A percentile compares a stretch with the other conserved stretches of the same genome.
phyloP scores from a whole-genome alignment of 2,888 invertebrate species.

The Tolmerus cingulatus region DNA sequence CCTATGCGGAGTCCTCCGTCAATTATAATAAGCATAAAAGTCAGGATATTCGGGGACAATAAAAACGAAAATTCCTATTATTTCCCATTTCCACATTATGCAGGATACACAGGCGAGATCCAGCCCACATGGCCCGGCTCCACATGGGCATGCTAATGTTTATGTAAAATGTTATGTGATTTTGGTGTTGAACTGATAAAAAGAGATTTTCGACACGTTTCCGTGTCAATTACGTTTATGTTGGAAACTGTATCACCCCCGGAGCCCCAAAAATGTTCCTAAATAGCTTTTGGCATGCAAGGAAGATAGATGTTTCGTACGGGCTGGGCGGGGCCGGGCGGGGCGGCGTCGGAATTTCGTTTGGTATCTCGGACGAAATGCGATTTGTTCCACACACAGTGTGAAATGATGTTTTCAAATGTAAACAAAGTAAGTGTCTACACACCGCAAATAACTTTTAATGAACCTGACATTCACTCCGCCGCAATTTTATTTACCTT shows the following conservation, averaged over 20 bases:
- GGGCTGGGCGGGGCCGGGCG: neutral
- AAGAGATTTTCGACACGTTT: slow-evolving; percentile 39
- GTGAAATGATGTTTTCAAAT: slow-evolving; percentile 30
- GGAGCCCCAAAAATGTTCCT: slow-evolving; percentile 12
- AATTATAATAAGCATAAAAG: slow-evolving; percentile 16
- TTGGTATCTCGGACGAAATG: neutral
- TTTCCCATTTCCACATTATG: neutral
- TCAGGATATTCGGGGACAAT: slow-evolving; percentile 7
- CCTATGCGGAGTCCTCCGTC: neutral
- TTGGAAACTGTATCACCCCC: slow-evolving; percentile 8
- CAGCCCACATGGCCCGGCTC: neutral
- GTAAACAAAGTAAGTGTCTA: slow-evolving; percentile 34
- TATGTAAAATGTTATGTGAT: slow-evolving; percentile 18
- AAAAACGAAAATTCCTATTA: slow-evolving; percentile 24
- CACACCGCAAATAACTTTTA: slow-evolving; percentile 33
- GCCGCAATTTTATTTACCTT: slow-evolving; percentile 12
- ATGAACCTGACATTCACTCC: slow-evolving; percentile 31
- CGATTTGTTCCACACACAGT: slow-evolving; percentile 3
- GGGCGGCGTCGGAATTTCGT: neutral
- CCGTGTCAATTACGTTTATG: slow-evolving; percentile 38
- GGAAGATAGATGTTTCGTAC: slow-evolving; percentile 5
- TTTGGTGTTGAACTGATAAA: slow-evolving; percentile 32
- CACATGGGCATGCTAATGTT: neutral
- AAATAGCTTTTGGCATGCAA: slow-evolving; percentile 38
- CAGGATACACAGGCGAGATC: neutral